phyloP scores from a whole-genome alignment of 2,113 vertebrate species.

The Balaeniceps rex region DNA sequence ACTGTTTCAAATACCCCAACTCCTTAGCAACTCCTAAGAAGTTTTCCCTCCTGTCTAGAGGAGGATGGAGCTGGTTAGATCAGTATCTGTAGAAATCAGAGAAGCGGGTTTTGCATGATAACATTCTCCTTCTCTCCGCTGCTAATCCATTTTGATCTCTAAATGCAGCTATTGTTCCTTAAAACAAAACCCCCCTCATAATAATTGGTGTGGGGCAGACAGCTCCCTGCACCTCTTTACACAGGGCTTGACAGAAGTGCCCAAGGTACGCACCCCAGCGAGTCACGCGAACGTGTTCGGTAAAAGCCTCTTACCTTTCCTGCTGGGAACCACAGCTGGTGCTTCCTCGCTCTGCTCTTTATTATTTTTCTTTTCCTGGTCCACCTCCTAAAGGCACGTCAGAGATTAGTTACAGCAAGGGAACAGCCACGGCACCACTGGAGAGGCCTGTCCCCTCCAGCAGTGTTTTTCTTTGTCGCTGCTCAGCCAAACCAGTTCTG shows the following conservation, averaged over 20 bases:
- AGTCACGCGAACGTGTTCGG: accelerated
- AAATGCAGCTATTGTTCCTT: background rate
- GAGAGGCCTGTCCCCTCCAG: background rate
- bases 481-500: background rate
- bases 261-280: background rate
- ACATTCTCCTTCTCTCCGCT: no score
- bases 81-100: background rate
- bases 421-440: background rate
- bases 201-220: background rate
- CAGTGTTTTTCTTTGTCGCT: background rate
- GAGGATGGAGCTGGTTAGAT: background rate
- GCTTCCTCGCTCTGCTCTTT: background rate
- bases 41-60: background rate
- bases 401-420: background rate
- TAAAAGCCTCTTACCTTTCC: conserved; percentile 12
- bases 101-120: background rate
- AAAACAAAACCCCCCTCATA: accelerated
- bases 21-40: background rate
- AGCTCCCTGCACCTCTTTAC: background rate
- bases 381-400: background rate
- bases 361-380: background rate
- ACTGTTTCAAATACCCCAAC: background rate
- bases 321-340: background rate
- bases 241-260: background rate
- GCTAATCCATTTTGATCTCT: background rate